phyloP scores from a whole-genome alignment of 2,888 invertebrate species.

The Aphodius granarius region DNA sequence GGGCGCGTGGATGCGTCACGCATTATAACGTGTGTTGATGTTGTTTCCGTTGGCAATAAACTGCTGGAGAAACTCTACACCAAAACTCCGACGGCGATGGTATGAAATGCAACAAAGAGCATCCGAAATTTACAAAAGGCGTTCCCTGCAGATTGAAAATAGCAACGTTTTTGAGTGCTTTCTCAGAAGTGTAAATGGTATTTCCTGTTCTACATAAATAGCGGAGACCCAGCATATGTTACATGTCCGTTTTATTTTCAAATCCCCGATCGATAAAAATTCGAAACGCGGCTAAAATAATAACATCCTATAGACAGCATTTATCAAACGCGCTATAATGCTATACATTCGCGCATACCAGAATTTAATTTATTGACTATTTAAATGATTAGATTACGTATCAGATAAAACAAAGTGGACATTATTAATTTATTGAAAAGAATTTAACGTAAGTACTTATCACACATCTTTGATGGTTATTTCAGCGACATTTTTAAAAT shows the following conservation, averaged over 20 bases:
- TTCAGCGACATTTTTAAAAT: no score
- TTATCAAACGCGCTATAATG: neutral
- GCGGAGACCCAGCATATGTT: constrained; percentile 11
- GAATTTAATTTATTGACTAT: neutral
- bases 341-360: neutral
- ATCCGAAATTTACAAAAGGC: neutral
- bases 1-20: neutral
- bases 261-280: neutral
- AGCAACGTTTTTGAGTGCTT: neutral
- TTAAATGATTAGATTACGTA: neutral
- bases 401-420: neutral
- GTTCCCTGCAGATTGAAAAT: neutral
- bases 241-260: neutral
- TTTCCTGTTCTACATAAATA: constrained; percentile 19
- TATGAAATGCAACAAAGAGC: neutral
- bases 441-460: no score
- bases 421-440: no score
- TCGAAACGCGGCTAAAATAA: neutral
- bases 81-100: neutral
- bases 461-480: no score
- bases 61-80: neutral
- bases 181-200: constrained; percentile 12
- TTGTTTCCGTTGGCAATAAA: neutral
- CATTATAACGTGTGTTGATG: neutral
- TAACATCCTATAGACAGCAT: neutral